Conservation (phyloP, 2,888 invertebrate species). For the Antheraea yamamai region DNA sequence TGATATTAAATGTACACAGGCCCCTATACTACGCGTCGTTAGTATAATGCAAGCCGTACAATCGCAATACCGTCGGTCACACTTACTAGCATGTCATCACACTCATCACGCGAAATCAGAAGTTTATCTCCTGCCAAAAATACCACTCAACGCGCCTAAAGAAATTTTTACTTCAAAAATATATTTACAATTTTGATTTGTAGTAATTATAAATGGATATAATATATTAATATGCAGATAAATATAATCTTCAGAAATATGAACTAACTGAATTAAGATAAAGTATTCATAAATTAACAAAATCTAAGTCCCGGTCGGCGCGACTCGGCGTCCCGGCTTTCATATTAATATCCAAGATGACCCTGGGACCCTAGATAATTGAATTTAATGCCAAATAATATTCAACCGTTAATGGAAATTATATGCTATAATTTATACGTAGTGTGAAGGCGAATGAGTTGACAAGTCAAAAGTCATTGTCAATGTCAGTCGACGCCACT, state of each 20-base stretch:
- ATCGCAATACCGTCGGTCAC: too few species aligned
- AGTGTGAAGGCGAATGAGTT: background rate
- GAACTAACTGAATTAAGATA: constrained; percentile 25
- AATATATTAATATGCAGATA: background rate
- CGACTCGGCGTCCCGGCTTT: background rate
- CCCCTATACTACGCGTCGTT: too few species aligned
- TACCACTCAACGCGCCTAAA: too few species aligned
- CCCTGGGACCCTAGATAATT: background rate
- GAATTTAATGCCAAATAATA: constrained; percentile 1
- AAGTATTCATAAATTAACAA: constrained; percentile 7
- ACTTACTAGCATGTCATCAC: too few species aligned
- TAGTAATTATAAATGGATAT: background rate
- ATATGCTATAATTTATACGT: constrained; percentile 8
- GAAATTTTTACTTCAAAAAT: too few species aligned
- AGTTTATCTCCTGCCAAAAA: too few species aligned
- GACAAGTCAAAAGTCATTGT: background rate
- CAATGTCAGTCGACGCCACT: too few species aligned
- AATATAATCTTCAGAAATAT: constrained; percentile 3
- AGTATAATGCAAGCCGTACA: too few species aligned
- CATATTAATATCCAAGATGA: background rate
- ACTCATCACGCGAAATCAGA: too few species aligned
- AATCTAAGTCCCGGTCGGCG: constrained; percentile 9
- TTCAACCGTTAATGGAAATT: constrained; percentile 11
- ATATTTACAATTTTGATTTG: too few species aligned
- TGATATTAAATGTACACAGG: too few species aligned